Conservation (phyloP, 2,113 vertebrate genomes). For the Dromaius novaehollandiae region DNA sequence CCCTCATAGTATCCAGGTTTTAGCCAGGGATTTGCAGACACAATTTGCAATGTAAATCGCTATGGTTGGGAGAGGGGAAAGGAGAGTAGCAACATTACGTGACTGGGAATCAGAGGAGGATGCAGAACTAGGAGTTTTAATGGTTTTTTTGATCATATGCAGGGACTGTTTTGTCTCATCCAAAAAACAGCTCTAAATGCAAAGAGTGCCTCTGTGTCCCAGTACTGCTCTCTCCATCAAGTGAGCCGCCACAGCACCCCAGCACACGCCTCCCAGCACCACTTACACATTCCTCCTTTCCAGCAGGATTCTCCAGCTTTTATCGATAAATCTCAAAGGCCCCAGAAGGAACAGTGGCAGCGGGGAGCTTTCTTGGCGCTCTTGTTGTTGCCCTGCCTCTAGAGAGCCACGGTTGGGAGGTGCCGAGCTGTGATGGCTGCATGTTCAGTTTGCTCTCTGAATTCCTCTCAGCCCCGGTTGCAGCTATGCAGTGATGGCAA, state of each 20-base stretch:
- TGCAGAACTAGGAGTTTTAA: neutral
- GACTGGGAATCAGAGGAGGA: neutral
- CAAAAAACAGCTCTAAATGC: neutral
- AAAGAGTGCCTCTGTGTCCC: neutral
- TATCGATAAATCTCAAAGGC: neutral
- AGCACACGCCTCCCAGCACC: neutral
- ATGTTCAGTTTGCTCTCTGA: neutral
- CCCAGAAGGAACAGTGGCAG: neutral
- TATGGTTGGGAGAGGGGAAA: neutral
- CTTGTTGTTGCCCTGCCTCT: neutral
- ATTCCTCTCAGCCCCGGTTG: neutral
- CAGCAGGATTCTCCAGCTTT: neutral
- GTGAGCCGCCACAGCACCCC: neutral
- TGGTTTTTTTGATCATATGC: neutral
- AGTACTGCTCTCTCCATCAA: neutral
- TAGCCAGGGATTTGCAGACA: neutral
- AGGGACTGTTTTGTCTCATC: neutral
- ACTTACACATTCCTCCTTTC: neutral
- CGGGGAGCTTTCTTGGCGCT: rapidly evolving
- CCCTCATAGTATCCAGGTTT: neutral
- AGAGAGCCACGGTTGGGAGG: neutral
- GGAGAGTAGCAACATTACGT: neutral
- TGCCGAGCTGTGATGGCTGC: neutral
- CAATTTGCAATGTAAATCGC: neutral
- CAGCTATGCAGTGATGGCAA: rapidly evolving